Conservation (phyloP, 2,113 vertebrate genomes). For the Talpa occidentalis region DNA sequence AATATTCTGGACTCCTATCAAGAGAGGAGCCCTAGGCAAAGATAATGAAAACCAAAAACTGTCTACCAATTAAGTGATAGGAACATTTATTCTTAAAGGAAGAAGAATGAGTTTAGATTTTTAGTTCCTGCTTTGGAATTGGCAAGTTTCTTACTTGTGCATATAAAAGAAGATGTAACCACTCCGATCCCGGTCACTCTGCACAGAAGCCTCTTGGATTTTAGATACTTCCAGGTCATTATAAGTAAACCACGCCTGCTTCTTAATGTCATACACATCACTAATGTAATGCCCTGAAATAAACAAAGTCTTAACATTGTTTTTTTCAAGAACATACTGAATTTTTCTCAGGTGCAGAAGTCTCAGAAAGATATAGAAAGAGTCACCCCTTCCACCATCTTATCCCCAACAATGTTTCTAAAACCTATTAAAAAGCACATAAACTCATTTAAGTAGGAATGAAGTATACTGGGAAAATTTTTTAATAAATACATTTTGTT, state of each 20-base stretch:
- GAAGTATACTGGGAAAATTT: neutral
- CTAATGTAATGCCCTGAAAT: conserved; percentile 97
- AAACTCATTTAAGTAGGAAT: neutral
- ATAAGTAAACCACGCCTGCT: conserved; percentile 98
- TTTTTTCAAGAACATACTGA: neutral
- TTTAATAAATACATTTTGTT: conserved; percentile 8
- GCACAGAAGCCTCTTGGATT: conserved; percentile 94
- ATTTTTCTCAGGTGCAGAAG: conserved; percentile 5
- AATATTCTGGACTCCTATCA: neutral
- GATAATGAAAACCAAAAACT: conserved; percentile 4
- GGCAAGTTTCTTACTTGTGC: conserved; percentile 92
- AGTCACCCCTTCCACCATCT: neutral
- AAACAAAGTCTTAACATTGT: conserved; percentile 44
- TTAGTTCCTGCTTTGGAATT: neutral
- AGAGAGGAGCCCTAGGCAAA: neutral
- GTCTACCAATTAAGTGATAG: conserved; percentile 6
- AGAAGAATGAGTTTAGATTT: neutral
- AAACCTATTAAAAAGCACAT: conserved; percentile 13
- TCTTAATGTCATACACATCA: conserved; percentile 98
- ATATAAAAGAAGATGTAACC: conserved; percentile 99
- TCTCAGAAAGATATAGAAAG: conserved; percentile 24
- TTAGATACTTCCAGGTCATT: conserved; percentile 97
- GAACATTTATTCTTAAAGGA: neutral
- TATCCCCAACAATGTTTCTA: neutral
- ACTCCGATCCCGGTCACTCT: conserved; percentile 94